A percentile compares a stretch with the other conserved stretches of the same genome.
These are phyloP conservation scores for Porites cylindrica DNA, from an alignment of 92 coral and sea anemone species.

Conservation along the genomic window DNA sequence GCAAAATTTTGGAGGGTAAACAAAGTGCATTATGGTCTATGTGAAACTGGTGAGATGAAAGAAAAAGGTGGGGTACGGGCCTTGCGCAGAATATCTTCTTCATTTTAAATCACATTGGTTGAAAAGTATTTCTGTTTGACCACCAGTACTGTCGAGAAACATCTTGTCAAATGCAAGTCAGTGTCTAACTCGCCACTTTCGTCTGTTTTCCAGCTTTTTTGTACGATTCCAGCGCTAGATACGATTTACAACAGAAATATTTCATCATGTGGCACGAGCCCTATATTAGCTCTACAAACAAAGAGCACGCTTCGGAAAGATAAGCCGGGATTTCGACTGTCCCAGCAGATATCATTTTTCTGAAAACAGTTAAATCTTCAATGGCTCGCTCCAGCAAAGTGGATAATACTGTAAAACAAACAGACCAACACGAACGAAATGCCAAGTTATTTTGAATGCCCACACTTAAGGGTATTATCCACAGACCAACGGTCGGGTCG, in stretches of 20 bases:
- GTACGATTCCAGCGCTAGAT: background rate
- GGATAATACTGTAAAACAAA: background rate
- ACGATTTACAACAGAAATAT: background rate
- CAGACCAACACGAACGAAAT: background rate
- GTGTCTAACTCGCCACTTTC: background rate
- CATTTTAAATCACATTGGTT: too few relatives aligned
- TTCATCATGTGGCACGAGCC: slow-evolving; percentile 28
- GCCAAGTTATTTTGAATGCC: background rate
- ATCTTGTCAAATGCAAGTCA: background rate
- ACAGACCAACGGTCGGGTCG: too few relatives aligned
- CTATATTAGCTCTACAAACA: slow-evolving; percentile 3
- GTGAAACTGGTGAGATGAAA: too few relatives aligned
- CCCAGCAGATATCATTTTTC: background rate
- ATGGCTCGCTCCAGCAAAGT: background rate
- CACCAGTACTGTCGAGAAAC: background rate
- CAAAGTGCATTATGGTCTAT: too few relatives aligned
- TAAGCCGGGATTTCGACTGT: background rate
- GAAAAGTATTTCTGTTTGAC: too few relatives aligned
- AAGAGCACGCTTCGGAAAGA: slow-evolving; percentile 13
- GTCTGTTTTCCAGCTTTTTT: background rate
- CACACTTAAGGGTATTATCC: background rate
- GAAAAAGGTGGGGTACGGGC: too few relatives aligned
- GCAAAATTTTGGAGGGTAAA: too few relatives aligned
- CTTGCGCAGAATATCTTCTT: too few relatives aligned
- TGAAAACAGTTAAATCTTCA: background rate